Conservation (phyloP, 2,888 invertebrate species). For the Lissonota sp. region DNA sequence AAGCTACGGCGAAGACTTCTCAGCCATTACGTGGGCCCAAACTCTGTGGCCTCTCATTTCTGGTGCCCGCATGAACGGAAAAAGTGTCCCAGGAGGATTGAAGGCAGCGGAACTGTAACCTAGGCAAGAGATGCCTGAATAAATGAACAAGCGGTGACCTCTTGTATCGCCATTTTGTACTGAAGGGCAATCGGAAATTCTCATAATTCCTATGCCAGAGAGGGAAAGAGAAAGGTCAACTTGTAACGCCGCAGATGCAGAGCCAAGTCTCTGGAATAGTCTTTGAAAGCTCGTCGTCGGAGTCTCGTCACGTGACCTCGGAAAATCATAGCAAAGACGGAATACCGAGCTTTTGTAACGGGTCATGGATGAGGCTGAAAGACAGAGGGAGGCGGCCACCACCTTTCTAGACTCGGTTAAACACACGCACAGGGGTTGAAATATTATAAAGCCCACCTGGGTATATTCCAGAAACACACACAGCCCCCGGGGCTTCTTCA, state of each 20-base stretch:
- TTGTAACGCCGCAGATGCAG: not conserved
- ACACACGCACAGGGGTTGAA: no score
- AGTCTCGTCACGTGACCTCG: slow-evolving; percentile 10
- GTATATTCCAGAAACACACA: slow-evolving; percentile 21
- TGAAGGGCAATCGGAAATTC: no score
- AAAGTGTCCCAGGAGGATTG: no score
- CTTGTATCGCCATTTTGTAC: no score
- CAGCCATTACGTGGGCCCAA: no score
- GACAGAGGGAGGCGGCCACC: not conserved
- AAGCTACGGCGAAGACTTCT: slow-evolving; percentile 35
- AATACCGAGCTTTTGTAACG: slow-evolving; percentile 37
- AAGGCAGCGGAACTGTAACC: no score
- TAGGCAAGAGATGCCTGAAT: no score
- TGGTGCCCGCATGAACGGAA: no score
- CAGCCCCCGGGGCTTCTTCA: slow-evolving; percentile 9
- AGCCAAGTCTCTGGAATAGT: not conserved
- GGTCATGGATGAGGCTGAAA: not conserved
- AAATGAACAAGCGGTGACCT: no score
- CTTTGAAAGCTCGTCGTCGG: not conserved
- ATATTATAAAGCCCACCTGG: not conserved
- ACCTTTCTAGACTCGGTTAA: slow-evolving; percentile 23
- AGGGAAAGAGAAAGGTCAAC: no score
- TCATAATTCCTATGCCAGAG: no score
- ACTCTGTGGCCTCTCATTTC: no score
- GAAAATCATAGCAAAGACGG: slow-evolving; percentile 31